Base-by-base conservation (phyloP, 2,888 invertebrate species). In the Crepidodera aurea region DNA sequence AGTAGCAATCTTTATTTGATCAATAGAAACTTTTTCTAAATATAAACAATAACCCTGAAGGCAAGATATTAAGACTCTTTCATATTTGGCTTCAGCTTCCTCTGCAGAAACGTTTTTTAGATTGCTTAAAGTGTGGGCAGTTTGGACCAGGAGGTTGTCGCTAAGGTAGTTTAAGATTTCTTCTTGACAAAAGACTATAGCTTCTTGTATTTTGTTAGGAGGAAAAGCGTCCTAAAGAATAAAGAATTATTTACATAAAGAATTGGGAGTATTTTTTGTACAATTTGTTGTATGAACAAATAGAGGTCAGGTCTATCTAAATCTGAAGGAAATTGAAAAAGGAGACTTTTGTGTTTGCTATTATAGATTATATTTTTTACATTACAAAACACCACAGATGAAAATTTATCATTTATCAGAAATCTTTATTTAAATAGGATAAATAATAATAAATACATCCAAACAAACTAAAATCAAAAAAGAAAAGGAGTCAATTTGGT, bases 211-310 rank as follows among this genome's bases (percentile, higher is more conserved):
- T 81, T 95, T 96, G 48, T 84, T 86, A 5, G 87, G 83, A 0
- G 94, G 89, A 80, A 97, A 97, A 0, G 93, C 91, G 62, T 84
- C 85, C 88, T 90, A 79, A 55, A 74, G n/a, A n/a, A n/a, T n/a
- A n/a, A n/a, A n/a, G n/a, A n/a, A 39, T 39, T 12, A 15, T 16
- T 16, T 15, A 40, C 8, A 15, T n/a, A n/a, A n/a, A n/a, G n/a
- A n/a, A n/a, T n/a, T n/a, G n/a, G n/a, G n/a, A n/a, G n/a, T n/a
- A n/a, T n/a, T n/a, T n/a, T n/a, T n/a, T n/a, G n/a, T n/a, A n/a
- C n/a, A n/a, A n/a, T n/a, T n/a, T n/a, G n/a, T n/a, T n/a, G n/a
- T n/a, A n/a, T n/a, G n/a, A n/a, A n/a, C n/a, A n/a, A n/a, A n/a
- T n/a, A n/a, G n/a, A n/a, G n/a, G n/a, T n/a, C n/a, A n/a, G n/a